Evolutionary conservation across 2,888 invertebrate genomes (phyloP), one percentile per base, ranked within the genome.

Genomic region (Agrotis exclamationis): DNA sequence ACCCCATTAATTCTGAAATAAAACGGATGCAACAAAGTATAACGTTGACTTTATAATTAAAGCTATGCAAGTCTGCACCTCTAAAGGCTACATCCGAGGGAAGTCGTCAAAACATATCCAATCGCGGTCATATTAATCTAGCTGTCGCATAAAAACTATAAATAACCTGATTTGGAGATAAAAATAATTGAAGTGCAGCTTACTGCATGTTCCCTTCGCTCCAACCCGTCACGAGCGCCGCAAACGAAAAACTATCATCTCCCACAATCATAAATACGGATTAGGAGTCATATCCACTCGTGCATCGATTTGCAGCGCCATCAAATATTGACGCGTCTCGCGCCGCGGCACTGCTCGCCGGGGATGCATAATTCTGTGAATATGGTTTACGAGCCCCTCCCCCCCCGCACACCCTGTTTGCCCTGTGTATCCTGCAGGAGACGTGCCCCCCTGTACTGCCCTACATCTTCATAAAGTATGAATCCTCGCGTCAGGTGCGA

Each of bases 401-500:
- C n/a, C 24, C 51, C 45, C 45, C 16, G n/a, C 3, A 1, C n/a
- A n/a, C 33, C 77, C 84, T 80, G 68, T 73, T 20, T 45, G 20
- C 81, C 80, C 85, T 82, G 71, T 75, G 76, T 63, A 76, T 44
- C 56, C 48, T 58, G 63, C 51, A 28, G 33, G 85, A 85, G 74
- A 79, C 77, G 64, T 62, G 70, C 16, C 77, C 84, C 84, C 83
- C 67, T 56, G 69, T 44, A 73, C 62, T 82, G 83, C 76, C 79
- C 81, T 83, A 85, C 86, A 83, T 85, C 85, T 91, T 93, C 93
- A 94, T 96, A 95, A 95, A 95, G 91, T 94, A 95, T 93, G 93
- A 93, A 95, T 94, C 91, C 77, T 90, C 92, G 93, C 54, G 94
- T 93, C 94, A 94, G 95, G 94, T 95, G 94, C 93, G 92, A 93